Percentiles rank a stretch among this genome's conserved stretches.
phyloP scores from a whole-genome alignment of 1,140 invertebrate genomes.

The Bombus impatiens region DNA sequence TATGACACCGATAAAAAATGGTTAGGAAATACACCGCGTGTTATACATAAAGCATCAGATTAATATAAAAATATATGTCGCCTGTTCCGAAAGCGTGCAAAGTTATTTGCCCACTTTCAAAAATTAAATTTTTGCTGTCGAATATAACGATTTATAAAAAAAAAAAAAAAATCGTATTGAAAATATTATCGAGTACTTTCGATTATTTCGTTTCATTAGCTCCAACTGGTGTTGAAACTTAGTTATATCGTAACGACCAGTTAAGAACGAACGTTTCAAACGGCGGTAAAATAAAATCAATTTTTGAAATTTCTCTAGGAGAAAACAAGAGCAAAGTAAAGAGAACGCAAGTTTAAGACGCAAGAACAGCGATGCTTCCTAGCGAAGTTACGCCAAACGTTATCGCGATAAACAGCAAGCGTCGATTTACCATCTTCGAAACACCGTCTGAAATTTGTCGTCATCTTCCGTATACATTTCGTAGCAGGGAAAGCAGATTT shows the following conservation, averaged over 20 bases:
- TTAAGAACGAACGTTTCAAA: no score
- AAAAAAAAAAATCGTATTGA: no score
- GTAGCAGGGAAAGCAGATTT: conserved; percentile 17
- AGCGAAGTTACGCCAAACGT: not conserved
- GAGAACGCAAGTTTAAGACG: no score
- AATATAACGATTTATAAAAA: not conserved
- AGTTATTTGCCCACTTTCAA: not conserved
- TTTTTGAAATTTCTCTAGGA: no score
- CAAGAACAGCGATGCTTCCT: not conserved
- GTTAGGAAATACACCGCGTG: not conserved
- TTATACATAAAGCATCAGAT: not conserved
- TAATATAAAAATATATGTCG: not conserved
- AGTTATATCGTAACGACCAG: no score
- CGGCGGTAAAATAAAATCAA: no score
- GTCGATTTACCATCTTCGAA: not conserved
- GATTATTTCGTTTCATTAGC: no score
- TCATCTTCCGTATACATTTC: not conserved
- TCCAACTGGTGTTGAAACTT: no score
- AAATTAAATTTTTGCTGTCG: not conserved
- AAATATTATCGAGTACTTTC: no score
- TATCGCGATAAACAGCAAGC: not conserved
- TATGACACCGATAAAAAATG: not conserved
- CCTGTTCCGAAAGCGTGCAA: not conserved
- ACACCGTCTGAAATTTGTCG: conserved; percentile 8
- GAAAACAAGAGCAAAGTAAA: no score